Percentiles rank a stretch among this genome's conserved stretches.
phyloP scores from a whole-genome alignment of 1,140 invertebrate species.

The Hypothenemus hampei region DNA sequence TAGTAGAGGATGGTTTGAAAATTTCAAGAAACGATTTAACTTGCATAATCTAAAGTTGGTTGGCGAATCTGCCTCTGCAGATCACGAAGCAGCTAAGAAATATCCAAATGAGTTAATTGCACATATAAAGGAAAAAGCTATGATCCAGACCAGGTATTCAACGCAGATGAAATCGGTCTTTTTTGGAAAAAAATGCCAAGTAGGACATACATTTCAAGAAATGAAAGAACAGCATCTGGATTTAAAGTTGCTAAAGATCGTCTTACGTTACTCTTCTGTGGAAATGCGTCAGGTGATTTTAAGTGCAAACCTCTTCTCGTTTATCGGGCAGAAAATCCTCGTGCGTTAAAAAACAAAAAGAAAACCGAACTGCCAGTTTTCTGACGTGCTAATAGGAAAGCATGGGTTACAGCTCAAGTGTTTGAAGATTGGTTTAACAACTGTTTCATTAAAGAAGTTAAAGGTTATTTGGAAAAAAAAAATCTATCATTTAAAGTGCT shows the following conservation, averaged over 20 bases:
- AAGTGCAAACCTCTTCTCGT: slow-evolving; percentile 13
- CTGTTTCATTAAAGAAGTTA: slow-evolving; percentile 28
- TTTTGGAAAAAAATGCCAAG: slow-evolving; percentile 36
- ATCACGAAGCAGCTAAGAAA: slow-evolving; percentile 33
- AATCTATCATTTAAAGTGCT: slow-evolving; percentile 28
- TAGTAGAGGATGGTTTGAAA: slow-evolving; percentile 25
- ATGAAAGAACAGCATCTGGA: slow-evolving; percentile 43
- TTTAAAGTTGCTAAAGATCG: slow-evolving; percentile 47
- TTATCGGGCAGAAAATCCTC: slow-evolving; percentile 31
- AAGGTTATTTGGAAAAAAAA: slow-evolving; percentile 28
- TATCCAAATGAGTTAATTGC: slow-evolving; percentile 31
- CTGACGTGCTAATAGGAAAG: slow-evolving; percentile 23
- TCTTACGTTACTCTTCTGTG: slow-evolving; percentile 20
- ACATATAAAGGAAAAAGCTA: slow-evolving; percentile 38
- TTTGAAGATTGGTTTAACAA: slow-evolving; percentile 29
- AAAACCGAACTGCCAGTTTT: slow-evolving; percentile 19
- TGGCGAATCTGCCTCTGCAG: slow-evolving; percentile 37
- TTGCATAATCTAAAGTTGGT: slow-evolving; percentile 41
- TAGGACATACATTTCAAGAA: slow-evolving; percentile 43
- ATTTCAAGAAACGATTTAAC: slow-evolving; percentile 36
- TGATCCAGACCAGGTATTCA: slow-evolving; percentile 25
- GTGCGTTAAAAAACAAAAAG: slow-evolving; percentile 26
- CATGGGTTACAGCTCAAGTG: slow-evolving; percentile 3
- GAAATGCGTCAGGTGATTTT: slow-evolving; percentile 23
- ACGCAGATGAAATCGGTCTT: slow-evolving; percentile 24